These are phyloP conservation scores for Byasa hedistus DNA, from an alignment of 2,888 invertebrate species.

Conservation along the genomic window DNA sequence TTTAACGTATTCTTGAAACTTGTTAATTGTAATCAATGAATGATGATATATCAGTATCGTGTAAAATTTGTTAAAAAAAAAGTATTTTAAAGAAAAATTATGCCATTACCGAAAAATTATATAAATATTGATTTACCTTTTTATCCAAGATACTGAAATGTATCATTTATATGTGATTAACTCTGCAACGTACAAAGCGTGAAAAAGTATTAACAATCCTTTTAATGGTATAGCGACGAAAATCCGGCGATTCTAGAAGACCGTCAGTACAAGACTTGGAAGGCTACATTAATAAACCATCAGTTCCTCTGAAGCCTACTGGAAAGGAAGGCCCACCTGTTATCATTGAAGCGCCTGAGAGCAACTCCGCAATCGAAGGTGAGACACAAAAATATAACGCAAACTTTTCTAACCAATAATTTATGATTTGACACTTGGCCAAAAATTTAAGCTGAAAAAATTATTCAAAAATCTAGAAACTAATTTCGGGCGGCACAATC, in stretches of 20 bases:
- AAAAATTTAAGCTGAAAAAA: slow-evolving; percentile 14
- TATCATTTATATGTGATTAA: slow-evolving; percentile 52
- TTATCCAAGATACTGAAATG: background rate
- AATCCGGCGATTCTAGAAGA: slow-evolving; percentile 93
- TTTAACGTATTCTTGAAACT: background rate
- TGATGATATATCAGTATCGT: background rate
- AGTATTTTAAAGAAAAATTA: background rate
- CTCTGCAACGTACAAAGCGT: slow-evolving; percentile 28
- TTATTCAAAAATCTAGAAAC: slow-evolving; percentile 21
- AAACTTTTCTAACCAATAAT: background rate
- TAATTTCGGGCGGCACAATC: background rate
- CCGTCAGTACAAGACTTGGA: slow-evolving; percentile 95
- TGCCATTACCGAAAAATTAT: background rate
- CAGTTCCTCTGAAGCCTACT: slow-evolving; percentile 90
- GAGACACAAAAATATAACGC: slow-evolving; percentile 10
- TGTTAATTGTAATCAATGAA: background rate
- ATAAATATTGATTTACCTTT: background rate
- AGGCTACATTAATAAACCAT: slow-evolving; percentile 93
- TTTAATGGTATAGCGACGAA: slow-evolving; percentile 83
- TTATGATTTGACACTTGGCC: slow-evolving; percentile 6
- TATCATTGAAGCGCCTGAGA: slow-evolving; percentile 96
- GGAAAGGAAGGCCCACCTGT: slow-evolving; percentile 92
- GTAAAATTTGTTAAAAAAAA: background rate
- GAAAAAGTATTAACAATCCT: slow-evolving; percentile 36
- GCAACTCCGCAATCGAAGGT: slow-evolving; percentile 98